These are phyloP conservation scores for Muricea muricata DNA, from an alignment of 92 coral and sea anemone species.

Conservation along the genomic window DNA sequence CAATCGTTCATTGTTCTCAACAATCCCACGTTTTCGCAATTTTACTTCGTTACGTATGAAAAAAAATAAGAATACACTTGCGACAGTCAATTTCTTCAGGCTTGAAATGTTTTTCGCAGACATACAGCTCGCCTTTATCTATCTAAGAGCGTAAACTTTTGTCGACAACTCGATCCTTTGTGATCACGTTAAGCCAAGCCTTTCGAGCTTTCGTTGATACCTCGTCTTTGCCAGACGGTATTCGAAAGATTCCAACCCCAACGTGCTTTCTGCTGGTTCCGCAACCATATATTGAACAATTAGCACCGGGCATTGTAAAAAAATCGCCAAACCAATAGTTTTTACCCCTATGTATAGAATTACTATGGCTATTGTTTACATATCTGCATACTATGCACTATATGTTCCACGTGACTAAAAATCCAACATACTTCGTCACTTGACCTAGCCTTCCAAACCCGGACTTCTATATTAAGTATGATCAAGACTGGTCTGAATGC, in stretches of 20 bases:
- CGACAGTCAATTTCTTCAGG: background rate
- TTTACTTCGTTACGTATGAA: background rate
- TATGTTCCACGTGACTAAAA: background rate
- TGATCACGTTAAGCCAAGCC: background rate
- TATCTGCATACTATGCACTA: background rate
- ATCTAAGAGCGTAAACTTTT: background rate
- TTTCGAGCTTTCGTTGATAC: background rate
- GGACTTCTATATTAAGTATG: no score
- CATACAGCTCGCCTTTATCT: background rate
- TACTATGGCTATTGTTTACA: background rate
- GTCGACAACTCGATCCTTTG: background rate
- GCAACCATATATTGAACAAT: background rate
- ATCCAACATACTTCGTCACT: background rate
- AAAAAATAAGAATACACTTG: background rate
- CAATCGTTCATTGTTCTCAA: background rate
- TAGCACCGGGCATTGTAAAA: background rate
- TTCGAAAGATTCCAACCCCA: conserved; percentile 2
- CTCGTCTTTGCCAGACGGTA: conserved; percentile 5
- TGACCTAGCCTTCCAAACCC: background rate
- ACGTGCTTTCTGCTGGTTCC: background rate
- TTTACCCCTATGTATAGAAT: background rate
- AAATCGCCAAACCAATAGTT: background rate
- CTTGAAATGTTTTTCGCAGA: background rate
- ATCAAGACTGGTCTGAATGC: no score
- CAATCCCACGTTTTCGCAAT: background rate